These are phyloP conservation scores for Mellivora capensis DNA, from an alignment of 2,113 vertebrate genomes.

Conservation along the genomic window DNA sequence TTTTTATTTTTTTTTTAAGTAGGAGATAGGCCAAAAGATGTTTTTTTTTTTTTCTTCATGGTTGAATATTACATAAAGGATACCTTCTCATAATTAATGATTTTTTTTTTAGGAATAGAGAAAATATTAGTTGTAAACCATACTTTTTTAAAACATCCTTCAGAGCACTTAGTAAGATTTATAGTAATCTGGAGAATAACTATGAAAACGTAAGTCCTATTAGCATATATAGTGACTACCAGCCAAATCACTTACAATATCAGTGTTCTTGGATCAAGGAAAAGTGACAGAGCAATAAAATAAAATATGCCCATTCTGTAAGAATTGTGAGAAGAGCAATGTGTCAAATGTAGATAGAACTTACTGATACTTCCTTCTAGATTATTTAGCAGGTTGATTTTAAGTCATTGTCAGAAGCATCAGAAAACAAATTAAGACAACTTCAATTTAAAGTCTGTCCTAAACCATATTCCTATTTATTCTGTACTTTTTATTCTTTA, in stretches of 20 bases:
- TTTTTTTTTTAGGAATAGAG: neutral
- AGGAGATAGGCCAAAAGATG: neutral
- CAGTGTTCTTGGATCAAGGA: neutral
- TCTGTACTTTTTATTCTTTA: neutral
- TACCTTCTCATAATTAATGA: neutral
- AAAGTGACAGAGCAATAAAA: neutral
- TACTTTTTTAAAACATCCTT: neutral
- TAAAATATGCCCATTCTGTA: neutral
- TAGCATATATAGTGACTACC: neutral
- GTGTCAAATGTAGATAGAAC: neutral
- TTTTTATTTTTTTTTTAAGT: neutral
- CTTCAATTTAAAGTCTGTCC: neutral
- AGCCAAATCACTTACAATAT: neutral
- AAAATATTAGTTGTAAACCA: neutral
- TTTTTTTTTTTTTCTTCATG: slow-evolving; percentile 17
- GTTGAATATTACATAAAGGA: neutral
- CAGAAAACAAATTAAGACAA: neutral
- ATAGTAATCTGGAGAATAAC: neutral
- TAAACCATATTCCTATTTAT: neutral
- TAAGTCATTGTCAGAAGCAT: neutral
- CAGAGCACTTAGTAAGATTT: neutral
- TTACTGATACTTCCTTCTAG: neutral
- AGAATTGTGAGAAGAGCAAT: neutral
- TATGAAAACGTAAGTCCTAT: neutral
- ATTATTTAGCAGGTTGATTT: neutral